Evolutionary conservation across 92 coral and sea anemone genomes (phyloP), one percentile per base, ranked within the genome.

Genomic region (Virgularia gustaviana): DNA sequence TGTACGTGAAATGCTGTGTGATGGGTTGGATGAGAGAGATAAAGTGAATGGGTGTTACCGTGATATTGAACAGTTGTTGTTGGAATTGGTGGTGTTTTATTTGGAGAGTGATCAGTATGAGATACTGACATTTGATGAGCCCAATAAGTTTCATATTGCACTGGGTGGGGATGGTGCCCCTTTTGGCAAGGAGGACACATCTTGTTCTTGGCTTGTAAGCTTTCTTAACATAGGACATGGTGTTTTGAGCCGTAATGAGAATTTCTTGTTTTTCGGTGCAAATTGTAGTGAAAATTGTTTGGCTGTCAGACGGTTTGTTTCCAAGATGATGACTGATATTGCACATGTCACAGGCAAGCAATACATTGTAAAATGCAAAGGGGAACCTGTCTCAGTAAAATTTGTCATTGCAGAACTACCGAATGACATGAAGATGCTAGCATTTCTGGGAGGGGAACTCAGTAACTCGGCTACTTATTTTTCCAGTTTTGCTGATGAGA

Each of bases 391-490:
- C n/a, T n/a, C n/a, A 36, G 72, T 86, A n/a, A 82, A 78, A 31
- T 85, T 85, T 52, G 81, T 55, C 36, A 76, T 85, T 62, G 67
- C 83, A 11, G 86, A 81, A 77, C 63, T 85, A 34, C 80, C 86
- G 10, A 85, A 81, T 76, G 89, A 85, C 56, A 72, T 85, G 0
- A 81, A 81, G 52, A 85, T 85, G 89, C 11, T 78, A 31, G 78
- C 83, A 36, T 77, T 82, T 81, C 52, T 85, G 43, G 80, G 83
- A 37, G 86, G 89, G 29, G 89, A 85, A 73, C 51, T 85, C 25
- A 28, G 79, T 16, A 71, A 68, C 42, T 73, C 81, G 72, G 85
- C 88, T 30, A 84, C 66, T 28, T 79, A 73, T 64, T 84, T 84
- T 75, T 75, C 88, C 29, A 80, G 82, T 35, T 85, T 59, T 76